Evolutionary conservation across 2,797 vertebrate species (phyloP).

Genomic region (Gouania willdenowi): DNA sequence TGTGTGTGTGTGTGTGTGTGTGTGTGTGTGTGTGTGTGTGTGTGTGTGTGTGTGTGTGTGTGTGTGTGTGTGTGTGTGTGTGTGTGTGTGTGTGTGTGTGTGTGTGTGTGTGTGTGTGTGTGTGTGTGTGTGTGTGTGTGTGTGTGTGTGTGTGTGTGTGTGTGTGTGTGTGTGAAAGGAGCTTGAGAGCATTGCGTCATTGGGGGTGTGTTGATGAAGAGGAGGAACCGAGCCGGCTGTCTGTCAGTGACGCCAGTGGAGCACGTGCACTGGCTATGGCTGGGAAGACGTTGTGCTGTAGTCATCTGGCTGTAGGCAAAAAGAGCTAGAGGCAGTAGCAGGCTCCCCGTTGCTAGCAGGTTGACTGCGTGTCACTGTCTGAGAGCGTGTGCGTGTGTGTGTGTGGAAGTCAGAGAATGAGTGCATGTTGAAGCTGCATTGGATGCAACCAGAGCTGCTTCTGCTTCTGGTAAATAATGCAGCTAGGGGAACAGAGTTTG

Average conservation of each 20-base stretch:
- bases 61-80: conserved; percentile 31
- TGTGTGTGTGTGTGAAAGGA: conserved; percentile 34
- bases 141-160: conserved; percentile 14
- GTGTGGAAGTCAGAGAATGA: conserved; percentile 6
- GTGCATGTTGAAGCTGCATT: conserved; percentile 41
- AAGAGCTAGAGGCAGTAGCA: conserved; percentile 65
- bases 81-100: no score
- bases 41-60: conserved; percentile 15
- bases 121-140: no score
- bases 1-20: no score
- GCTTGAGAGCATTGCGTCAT: conserved; percentile 74
- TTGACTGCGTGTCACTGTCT: conserved; percentile 25
- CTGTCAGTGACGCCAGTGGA: conserved; percentile 80
- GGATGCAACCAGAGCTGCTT: conserved; percentile 61
- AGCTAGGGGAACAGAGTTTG: conserved; percentile 62
- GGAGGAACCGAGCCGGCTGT: conserved; percentile 74
- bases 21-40: no score
- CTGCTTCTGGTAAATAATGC: conserved; percentile 73
- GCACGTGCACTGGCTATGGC: conserved; percentile 82
- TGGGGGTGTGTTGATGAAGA: conserved; percentile 70
- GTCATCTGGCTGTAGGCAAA: conserved; percentile 67
- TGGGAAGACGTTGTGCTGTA: conserved; percentile 60
- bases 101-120: no score
- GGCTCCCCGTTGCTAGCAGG: conserved; percentile 43
- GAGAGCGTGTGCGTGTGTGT: conserved; percentile 2